Conservation (phyloP, 2,113 vertebrate genomes). For the Gymnarchus niloticus region DNA sequence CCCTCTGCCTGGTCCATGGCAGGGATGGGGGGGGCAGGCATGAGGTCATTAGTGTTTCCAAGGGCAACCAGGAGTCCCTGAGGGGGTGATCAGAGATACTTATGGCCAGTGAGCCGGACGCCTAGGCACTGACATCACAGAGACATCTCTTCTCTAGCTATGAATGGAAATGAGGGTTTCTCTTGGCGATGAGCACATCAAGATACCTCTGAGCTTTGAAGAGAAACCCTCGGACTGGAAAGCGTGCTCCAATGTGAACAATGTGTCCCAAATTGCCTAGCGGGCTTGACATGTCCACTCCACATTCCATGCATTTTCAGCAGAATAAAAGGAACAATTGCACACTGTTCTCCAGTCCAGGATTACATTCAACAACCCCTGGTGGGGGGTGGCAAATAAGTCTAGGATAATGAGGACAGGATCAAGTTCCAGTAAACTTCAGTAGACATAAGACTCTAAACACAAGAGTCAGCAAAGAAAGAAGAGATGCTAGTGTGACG, state of each 20-base stretch:
- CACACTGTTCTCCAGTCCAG: constrained; percentile 7
- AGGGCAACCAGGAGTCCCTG: not conserved
- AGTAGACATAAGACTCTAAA: too few relatives aligned
- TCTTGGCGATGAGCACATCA: not conserved
- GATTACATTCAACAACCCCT: constrained; percentile 9
- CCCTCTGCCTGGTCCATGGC: not conserved
- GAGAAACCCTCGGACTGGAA: not conserved
- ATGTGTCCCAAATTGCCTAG: not conserved
- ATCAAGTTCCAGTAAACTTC: not conserved
- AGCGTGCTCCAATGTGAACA: not conserved
- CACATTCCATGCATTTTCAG: constrained; percentile 18
- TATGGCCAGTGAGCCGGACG: not conserved
- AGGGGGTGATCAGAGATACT: not conserved
- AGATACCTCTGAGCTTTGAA: not conserved
- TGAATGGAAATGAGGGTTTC: not conserved
- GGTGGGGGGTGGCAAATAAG: not conserved
- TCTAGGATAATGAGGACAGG: not conserved
- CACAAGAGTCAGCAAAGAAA: too few relatives aligned
- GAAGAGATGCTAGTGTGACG: too few relatives aligned
- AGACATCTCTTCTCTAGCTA: not conserved
- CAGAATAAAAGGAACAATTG: constrained; percentile 16
- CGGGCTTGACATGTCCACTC: not conserved
- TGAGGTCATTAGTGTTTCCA: not conserved
- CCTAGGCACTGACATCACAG: too few relatives aligned
- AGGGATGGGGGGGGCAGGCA: not conserved